A percentile compares a stretch with the other conserved stretches of the same genome.
These are phyloP conservation scores for Podabrus alpinus DNA, from an alignment of 2,888 invertebrate genomes.

Conservation along the genomic window DNA sequence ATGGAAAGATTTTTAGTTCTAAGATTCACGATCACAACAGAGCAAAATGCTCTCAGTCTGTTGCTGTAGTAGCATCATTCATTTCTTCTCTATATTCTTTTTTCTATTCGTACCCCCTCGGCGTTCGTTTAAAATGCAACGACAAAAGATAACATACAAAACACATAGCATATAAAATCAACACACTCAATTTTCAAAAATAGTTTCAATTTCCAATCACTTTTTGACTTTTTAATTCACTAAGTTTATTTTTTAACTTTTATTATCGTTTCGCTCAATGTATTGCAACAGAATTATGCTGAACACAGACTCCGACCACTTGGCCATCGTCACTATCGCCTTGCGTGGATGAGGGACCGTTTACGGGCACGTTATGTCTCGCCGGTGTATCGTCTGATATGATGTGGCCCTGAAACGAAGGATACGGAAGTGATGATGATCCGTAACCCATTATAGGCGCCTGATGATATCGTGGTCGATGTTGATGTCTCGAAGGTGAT, in stretches of 20 bases:
- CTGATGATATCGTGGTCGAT: constrained; percentile 46
- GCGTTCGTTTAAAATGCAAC: constrained; percentile 24
- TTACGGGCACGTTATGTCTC: constrained; percentile 38
- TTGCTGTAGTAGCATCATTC: constrained; percentile 20
- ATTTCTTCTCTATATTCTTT: not conserved
- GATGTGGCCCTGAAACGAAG: constrained; percentile 54
- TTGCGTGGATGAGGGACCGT: constrained; percentile 48
- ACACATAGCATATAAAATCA: constrained; percentile 28
- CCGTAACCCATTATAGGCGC: constrained; percentile 56
- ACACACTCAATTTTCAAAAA: constrained; percentile 13
- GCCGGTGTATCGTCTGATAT: constrained; percentile 46
- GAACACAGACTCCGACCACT: constrained; percentile 88
- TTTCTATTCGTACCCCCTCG: not conserved
- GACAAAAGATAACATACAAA: constrained; percentile 26
- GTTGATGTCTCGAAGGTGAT: constrained; percentile 58
- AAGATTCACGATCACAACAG: constrained; percentile 35
- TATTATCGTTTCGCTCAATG: constrained; percentile 60
- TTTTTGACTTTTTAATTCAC: constrained; percentile 19
- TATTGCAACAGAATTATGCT: constrained; percentile 92
- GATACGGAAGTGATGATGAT: constrained; percentile 51
- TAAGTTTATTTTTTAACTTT: constrained; percentile 7
- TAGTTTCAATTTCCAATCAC: constrained; percentile 1
- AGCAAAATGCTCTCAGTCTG: constrained; percentile 38
- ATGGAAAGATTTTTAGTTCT: constrained; percentile 13
- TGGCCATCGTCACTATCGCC: constrained; percentile 71